Evolutionary conservation across 2,888 invertebrate genomes (phyloP).

Genomic region (Ormyrus rosae): DNA sequence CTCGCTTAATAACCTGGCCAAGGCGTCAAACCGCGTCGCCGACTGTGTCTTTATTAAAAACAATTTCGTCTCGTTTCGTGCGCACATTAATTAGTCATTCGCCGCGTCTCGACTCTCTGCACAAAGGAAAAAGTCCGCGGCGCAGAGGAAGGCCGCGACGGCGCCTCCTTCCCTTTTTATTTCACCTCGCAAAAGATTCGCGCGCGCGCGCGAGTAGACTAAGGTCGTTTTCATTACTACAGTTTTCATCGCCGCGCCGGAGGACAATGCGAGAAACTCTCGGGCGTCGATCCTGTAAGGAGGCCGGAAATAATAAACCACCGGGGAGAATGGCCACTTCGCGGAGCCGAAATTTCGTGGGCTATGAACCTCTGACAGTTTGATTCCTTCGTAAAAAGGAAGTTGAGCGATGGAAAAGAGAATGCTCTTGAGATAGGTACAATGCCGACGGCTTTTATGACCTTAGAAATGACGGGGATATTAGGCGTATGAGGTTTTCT

Average conservation of each 20-base stretch:
- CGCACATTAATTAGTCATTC: conserved; percentile 40
- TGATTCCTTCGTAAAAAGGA: neutral
- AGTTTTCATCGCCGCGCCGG: conserved; percentile 10
- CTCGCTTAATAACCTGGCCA: conserved; percentile 2
- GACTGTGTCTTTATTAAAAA: conserved; percentile 16
- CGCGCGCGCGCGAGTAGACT: neutral
- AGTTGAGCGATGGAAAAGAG: no score
- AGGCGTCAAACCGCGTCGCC: conserved; percentile 27
- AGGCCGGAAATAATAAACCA: conserved; percentile 29
- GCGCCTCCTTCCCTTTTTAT: neutral
- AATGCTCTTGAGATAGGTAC: no score
- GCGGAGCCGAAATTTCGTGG: conserved; percentile 33
- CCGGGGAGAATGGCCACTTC: neutral
- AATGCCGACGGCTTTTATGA: no score
- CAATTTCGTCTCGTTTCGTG: conserved; percentile 31
- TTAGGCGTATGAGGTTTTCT: no score
- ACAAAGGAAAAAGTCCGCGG: conserved; percentile 24
- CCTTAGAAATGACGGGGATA: no score
- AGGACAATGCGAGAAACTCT: conserved; percentile 40
- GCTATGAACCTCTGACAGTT: conserved; percentile 39
- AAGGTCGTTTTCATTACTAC: conserved; percentile 21
- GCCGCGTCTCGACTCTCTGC: neutral
- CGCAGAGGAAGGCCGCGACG: neutral
- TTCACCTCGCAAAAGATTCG: conserved; percentile 4
- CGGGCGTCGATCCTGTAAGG: neutral